Base-by-base conservation (phyloP, 2,113 vertebrate species). In the Gasterosteus aculeatus region DNA sequence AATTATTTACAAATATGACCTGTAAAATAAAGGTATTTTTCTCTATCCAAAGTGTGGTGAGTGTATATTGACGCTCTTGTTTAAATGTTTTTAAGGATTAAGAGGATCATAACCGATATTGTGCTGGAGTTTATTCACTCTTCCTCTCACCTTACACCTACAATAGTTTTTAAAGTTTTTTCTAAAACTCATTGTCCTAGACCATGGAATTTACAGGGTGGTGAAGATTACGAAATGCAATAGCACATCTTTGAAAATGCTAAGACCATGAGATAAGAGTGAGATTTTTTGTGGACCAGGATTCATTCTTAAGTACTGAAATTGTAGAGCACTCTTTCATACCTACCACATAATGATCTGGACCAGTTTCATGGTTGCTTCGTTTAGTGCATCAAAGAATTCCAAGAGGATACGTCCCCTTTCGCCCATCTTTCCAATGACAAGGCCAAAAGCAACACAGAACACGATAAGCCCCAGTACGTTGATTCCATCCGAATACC, bases 261-360 rank as follows among this genome's bases (percentile, higher is more conserved):
- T 3, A 22, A n/a, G 49, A 51, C 7, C 49, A n/a, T 51, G 7
- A 19, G 16, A 19, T n/a, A 19, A 26, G 22, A 26, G 22, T 38
- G 6, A 41, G 33, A 61, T 61, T 11, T 39, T 44, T 64, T 60
- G 22, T 12, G 14, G n/a, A 12, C 5, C 53, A 54, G 53, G 22
- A 56, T 56, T 56, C 22, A 56, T 12, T 54, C 22, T 10, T 26
- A 39, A 22, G 11, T 11, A 65, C 42, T 47, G 16, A n/a, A 7
- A 51, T 51, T 47, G 29, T 26, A 62, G 46, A 29, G 38, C 35
- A 38, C 2, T 41, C 22, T 18, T 46, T 31, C 6, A 7, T 14
- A 90, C 97, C 90, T 92, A 99, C 97, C 97, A 98, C 98, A 99
- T 99, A 69, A 99, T 97, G 80, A 99, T 97, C 64, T 98, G 96